Evolutionary conservation across 2,888 invertebrate species (phyloP), one percentile per base, ranked within the genome.

Genomic region (Drosophila seclusa): DNA sequence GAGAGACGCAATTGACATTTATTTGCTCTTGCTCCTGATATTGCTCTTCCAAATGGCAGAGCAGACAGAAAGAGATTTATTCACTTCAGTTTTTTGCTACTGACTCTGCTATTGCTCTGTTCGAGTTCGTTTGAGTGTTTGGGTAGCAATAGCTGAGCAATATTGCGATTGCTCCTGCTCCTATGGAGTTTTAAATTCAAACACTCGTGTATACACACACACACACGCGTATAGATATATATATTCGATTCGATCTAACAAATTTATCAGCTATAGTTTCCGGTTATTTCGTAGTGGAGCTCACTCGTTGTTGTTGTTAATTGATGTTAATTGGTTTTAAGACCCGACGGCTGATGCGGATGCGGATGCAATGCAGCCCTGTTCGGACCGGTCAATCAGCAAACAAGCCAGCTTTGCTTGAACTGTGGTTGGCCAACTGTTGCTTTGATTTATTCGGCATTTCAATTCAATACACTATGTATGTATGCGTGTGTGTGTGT

Each of bases 341-440:
- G 16, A 34, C 3, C 1, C 52, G 21, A 32, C 16, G 16, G 21
- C 34, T 29, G 29, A 50, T 36, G 27, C 67, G 45, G 60, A 53
- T 53, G 31, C 55, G 55, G 55, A 58, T 58, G 61, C 40, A 29
- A 5, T 58, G 62, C 38, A 57, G 73, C 72, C 21, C 13, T 13
- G 16, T 24, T 24, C 7, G 21, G 13, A 6, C 6, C 52, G 72
- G 36, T 31, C 73, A 78, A 78, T 65, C 65, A 36, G 7, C 45
- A 45, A 45, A 16, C 21, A 16, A 45, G 4, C 7, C 45, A 16
- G 21, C 7, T 8, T 21, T 21, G 45, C 45, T 24, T 24, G 45
- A 16, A 16, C 45, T 24, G 7, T 16, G 16, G 4, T 24, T 45
- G 45, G 45, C 16, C 21, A 45, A 24, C 16, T 45, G 8, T 45